Conservation (phyloP, 2,888 invertebrate species). For the Timandra comae region DNA sequence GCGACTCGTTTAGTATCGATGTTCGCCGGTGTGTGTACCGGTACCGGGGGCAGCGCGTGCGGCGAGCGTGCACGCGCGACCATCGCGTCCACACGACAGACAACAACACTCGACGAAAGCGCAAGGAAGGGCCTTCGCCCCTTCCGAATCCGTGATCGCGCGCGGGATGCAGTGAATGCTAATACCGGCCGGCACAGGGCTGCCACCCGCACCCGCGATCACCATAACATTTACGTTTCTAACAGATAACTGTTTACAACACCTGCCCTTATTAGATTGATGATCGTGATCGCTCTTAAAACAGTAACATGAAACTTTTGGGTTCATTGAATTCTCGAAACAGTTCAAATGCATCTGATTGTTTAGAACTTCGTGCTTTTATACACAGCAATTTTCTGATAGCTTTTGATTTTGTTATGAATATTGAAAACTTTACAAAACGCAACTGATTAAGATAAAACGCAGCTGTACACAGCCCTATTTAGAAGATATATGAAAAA, state of each 20-base stretch:
- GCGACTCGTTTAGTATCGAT: constrained; percentile 27
- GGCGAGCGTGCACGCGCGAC: constrained; percentile 60
- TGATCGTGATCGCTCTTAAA: constrained; percentile 6
- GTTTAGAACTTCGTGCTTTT: too few relatives aligned
- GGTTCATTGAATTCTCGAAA: too few relatives aligned
- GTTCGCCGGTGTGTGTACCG: constrained; percentile 14
- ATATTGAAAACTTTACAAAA: too few relatives aligned
- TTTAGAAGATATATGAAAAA: constrained; percentile 55
- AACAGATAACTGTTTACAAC: constrained; percentile 10
- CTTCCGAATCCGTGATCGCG: constrained; percentile 71
- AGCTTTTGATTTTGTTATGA: too few relatives aligned
- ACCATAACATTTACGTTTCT: constrained; percentile 12
- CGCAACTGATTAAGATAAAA: constrained; percentile 3
- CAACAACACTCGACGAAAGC: constrained; percentile 52
- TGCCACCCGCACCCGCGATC: constrained; percentile 21
- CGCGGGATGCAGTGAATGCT: constrained; percentile 69
- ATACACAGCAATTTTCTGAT: too few relatives aligned
- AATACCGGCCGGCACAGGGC: constrained; percentile 42
- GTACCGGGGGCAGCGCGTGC: constrained; percentile 37
- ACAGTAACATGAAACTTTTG: too few relatives aligned
- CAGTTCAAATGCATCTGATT: too few relatives aligned
- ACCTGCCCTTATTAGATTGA: constrained; percentile 10
- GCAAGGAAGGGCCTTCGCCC: constrained; percentile 68
- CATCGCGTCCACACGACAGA: constrained; percentile 67
- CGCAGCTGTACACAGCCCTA: constrained; percentile 32